Evolutionary conservation across 2,888 invertebrate genomes (phyloP), one percentile per base, ranked within the genome.

Genomic region (Labia minor): DNA sequence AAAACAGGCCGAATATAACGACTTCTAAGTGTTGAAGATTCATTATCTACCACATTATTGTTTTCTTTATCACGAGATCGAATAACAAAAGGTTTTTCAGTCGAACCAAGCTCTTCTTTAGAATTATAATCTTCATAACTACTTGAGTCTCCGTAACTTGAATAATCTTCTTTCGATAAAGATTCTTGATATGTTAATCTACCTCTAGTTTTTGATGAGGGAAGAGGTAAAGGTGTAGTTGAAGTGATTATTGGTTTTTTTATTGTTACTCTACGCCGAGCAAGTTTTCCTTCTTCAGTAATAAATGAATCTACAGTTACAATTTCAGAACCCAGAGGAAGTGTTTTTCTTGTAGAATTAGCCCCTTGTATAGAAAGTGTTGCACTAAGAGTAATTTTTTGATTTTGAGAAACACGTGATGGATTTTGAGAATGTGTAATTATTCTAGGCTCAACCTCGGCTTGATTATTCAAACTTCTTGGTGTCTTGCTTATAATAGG

Each of bases 311-410:
- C 49, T 2, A 49, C 49, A 49, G 49, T 49, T n/a, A 49, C 49
- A 49, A 16, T n/a, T 63, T 66, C 20, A 19, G 63, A 19, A 26
- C 62, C 19, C 11, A 21, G 64, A 6, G 49, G 6, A 18, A 33
- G 16, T 37, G 37, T 61, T 33, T 19, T 37, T 19, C 21, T 14
- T 20, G 62, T 33, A 19, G 64, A 49, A 64, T 37, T 64, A 33
- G 64, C 21, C 19, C 66, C 68, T 21, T 37, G 14, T 6, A 68
- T 33, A 16, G 68, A 66, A 19, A 65, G 26, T 49, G 64, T 21
- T 33, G 68, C 18, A 37, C 66, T 64, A 6, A 66, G 62, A 26
- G 64, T 64, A 49, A 68, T 62, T 33, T 64, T 64, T 18, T 61
- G 68, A 37, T 66, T 66, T 20, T 49, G 49, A 49, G n/a, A 11